These are phyloP conservation scores for Brachymystax lenok DNA, from an alignment of 2,797 vertebrate genomes.

Conservation along the genomic window DNA sequence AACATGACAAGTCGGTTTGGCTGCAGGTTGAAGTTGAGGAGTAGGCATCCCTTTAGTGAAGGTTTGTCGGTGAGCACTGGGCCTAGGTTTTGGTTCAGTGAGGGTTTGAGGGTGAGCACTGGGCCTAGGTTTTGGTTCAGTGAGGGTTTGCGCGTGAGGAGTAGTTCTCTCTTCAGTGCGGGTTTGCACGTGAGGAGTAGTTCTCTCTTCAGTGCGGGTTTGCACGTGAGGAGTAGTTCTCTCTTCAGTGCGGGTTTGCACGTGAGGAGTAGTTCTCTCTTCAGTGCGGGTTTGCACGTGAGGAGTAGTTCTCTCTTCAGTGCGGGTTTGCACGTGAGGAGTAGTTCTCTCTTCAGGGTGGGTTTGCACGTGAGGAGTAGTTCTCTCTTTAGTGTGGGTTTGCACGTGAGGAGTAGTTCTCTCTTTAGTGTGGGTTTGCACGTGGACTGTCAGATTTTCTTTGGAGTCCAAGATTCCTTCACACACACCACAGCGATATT, in stretches of 20 bases:
- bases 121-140: too few species aligned
- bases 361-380: too few species aligned
- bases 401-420: background rate
- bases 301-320: background rate
- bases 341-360: too few species aligned
- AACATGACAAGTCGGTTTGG: conserved; percentile 43
- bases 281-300: background rate
- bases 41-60: background rate
- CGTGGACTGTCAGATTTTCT: background rate
- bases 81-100: background rate
- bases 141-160: too few species aligned
- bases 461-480: background rate
- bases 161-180: background rate
- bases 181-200: background rate
- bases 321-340: too few species aligned
- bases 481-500: background rate
- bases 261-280: background rate
- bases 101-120: background rate
- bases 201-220: background rate
- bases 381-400: background rate
- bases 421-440: background rate
- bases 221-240: too few species aligned
- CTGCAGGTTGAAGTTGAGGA: background rate
- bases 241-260: background rate
- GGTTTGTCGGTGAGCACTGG: background rate